Evolutionary conservation across 2,113 vertebrate species (phyloP), one percentile per base, ranked within the genome.

Genomic region (Scomber japonicus): DNA sequence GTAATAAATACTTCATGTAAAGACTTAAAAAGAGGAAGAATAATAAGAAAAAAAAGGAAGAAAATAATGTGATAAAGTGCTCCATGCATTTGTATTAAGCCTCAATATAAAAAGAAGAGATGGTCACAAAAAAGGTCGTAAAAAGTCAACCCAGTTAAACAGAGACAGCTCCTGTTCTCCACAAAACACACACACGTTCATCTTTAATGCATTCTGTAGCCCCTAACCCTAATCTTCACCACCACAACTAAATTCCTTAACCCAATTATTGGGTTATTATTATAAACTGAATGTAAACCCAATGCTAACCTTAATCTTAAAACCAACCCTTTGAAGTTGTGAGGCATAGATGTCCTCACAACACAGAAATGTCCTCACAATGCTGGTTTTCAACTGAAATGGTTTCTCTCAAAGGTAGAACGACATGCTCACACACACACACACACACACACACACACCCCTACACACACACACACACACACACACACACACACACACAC

Each of bases 51-150:
- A 21, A 21, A 21, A 21, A 56, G 11, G 15, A 27, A 27, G 12
- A 68, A 73, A 74, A 81, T 15, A 54, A 77, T 48, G 4, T 54
- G 11, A 53, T 73, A 81, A 75, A 83, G 76, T 64, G 78, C 78
- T 53, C 63, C 61, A 78, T 88, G 81, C 27, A 24, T 83, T 71
- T 63, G n/a, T 68, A 16, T 71, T 77, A 45, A 75, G 35, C 49
- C 21, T 80, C 40, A 59, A 17, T 57, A 48, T 44, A 17, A 56
- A 40, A 21, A 46, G 0, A 80, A 66, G 15, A 48, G 45, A 14
- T 15, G 0, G 44, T 59, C 0, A 1, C 14, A 50, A 2, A 71
- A 35, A 14, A n/a, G 0, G 44, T 59, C 0, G 2, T 11, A 50
- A 2, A 71, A 35, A 53, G 50, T 64, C 24, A 60, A 56, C 16